Percentiles rank a stretch among this genome's conserved stretches.
Conservation (phyloP, 2,888 invertebrate species). For the Alitta virens region DNA sequence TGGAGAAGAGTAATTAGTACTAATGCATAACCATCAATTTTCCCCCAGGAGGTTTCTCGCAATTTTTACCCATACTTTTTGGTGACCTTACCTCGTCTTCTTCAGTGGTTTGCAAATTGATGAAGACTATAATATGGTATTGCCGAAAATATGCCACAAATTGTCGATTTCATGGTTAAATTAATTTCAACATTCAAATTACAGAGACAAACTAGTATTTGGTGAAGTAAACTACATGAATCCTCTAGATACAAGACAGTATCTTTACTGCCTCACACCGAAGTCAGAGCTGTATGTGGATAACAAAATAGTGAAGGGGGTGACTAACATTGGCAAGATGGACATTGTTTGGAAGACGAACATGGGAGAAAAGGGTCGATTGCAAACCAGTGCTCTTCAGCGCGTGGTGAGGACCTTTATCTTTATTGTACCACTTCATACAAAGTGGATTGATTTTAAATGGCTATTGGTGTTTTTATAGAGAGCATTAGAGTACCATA, state of each 20-base stretch:
- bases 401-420: conserved; percentile 68
- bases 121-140: too few relatives aligned
- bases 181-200: background rate
- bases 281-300: conserved; percentile 73
- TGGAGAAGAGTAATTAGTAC: too few relatives aligned
- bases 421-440: too few relatives aligned
- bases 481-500: too few relatives aligned
- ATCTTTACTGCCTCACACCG: conserved; percentile 87
- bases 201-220: conserved; percentile 49
- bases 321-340: conserved; percentile 75
- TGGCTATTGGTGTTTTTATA: too few relatives aligned
- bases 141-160: too few relatives aligned
- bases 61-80: too few relatives aligned
- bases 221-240: conserved; percentile 65
- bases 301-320: conserved; percentile 70
- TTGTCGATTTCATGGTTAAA: background rate
- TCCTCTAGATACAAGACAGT: conserved; percentile 88
- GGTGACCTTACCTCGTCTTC: too few relatives aligned
- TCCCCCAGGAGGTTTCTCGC: too few relatives aligned
- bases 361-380: conserved; percentile 91
- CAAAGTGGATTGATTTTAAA: too few relatives aligned
- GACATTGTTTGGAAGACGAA: conserved; percentile 98
- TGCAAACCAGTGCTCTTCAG: conserved; percentile 93
- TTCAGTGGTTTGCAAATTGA: too few relatives aligned
- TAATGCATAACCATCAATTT: too few relatives aligned